phyloP scores from a whole-genome alignment of 2,113 vertebrate genomes.

The Abramis brama region DNA sequence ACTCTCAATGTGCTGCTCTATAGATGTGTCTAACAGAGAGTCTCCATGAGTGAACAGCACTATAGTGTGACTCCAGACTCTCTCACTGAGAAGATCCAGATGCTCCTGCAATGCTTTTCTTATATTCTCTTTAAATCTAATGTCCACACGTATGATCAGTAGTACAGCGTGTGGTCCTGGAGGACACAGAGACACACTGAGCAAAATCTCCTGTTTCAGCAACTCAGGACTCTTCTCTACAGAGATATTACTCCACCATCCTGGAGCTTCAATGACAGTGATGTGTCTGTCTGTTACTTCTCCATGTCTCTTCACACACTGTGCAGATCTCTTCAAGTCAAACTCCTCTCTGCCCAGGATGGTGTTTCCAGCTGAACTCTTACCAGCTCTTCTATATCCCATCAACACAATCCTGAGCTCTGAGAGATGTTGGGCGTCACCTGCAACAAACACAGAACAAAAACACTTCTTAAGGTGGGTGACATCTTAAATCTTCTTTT shows the following conservation, averaged over 20 bases:
- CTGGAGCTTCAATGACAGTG: not conserved
- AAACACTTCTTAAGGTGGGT: too few species aligned
- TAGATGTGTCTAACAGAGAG: not conserved
- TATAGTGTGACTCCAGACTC: slow-evolving; percentile 6
- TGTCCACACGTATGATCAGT: not conserved
- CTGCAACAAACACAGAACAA: not conserved
- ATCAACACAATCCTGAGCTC: slow-evolving; percentile 27
- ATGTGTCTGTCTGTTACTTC: slow-evolving; percentile 10
- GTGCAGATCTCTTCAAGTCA: not conserved
- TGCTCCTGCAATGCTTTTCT: not conserved
- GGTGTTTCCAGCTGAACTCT: slow-evolving; percentile 15
- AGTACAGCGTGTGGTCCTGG: slow-evolving; percentile 1
- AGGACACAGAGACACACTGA: slow-evolving; percentile 10
- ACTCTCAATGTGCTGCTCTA: not conserved
- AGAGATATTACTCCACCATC: accelerated
- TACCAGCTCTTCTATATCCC: not conserved
- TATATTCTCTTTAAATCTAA: accelerated
- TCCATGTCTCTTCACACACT: slow-evolving; percentile 17
- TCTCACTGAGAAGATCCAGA: not conserved
- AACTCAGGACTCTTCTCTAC: not conserved
- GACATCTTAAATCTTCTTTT: too few species aligned
- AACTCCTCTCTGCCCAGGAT: slow-evolving; percentile 17
- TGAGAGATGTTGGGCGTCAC: not conserved
- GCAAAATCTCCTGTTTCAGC: not conserved
- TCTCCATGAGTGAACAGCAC: not conserved